Conservation (phyloP, 2,888 invertebrate genomes). For the Rotaria macrura region DNA sequence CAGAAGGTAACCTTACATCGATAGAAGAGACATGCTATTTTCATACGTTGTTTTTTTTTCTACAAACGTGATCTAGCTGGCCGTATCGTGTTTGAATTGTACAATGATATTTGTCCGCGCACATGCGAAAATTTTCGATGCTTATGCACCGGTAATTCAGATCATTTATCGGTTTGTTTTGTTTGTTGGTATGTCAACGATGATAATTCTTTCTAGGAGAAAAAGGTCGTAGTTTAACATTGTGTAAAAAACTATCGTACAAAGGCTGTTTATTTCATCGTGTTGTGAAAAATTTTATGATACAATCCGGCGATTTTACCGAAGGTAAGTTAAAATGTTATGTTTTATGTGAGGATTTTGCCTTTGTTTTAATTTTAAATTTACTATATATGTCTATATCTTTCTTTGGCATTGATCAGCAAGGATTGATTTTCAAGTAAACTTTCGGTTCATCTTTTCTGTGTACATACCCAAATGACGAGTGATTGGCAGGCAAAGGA, state of each 20-base stretch:
- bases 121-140: conserved; percentile 86
- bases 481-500: conserved; percentile 7
- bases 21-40: neutral
- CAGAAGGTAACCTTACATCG: neutral
- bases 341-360: neutral
- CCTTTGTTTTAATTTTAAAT: conserved; percentile 22
- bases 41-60: neutral
- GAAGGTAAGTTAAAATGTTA: conserved; percentile 58
- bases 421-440: neutral
- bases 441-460: neutral
- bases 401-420: conserved; percentile 5
- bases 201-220: conserved; percentile 58
- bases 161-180: neutral
- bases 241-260: conserved; percentile 69
- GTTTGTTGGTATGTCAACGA: neutral
- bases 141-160: conserved; percentile 62
- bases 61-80: conserved; percentile 44
- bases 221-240: conserved; percentile 65
- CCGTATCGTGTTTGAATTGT: conserved; percentile 73
- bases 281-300: conserved; percentile 91
- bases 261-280: conserved; percentile 72
- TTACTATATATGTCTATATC: neutral
- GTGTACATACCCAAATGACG: neutral
- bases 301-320: conserved; percentile 59
- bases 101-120: conserved; percentile 72